These are phyloP conservation scores for Eupithecia insigniata DNA, from an alignment of 2,888 invertebrate species.

Conservation along the genomic window DNA sequence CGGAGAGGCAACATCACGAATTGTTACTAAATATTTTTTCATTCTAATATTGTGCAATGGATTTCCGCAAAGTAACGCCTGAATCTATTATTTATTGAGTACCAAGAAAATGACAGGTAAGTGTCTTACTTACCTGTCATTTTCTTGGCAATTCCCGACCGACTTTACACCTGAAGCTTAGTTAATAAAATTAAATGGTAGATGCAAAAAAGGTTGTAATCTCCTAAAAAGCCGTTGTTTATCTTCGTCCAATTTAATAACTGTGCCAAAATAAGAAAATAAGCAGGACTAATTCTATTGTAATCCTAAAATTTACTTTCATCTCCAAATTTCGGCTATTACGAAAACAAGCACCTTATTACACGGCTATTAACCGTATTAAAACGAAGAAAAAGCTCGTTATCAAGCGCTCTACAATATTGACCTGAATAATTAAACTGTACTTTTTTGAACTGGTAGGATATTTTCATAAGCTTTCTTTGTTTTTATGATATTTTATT, in stretches of 20 bases:
- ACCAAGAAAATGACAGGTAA: neutral
- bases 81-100: neutral
- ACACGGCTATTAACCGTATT: constrained; percentile 61
- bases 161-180: neutral
- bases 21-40: too few relatives aligned
- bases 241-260: neutral
- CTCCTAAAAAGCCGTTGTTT: neutral
- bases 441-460: neutral
- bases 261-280: neutral
- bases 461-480: neutral
- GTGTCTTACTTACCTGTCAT: too few relatives aligned
- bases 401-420: constrained; percentile 4
- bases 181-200: neutral
- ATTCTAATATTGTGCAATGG: too few relatives aligned
- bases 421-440: constrained; percentile 1
- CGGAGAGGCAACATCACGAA: too few relatives aligned
- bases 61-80: too few relatives aligned
- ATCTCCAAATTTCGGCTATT: constrained; percentile 53
- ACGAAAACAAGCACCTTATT: constrained; percentile 66
- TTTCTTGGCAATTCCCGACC: too few relatives aligned
- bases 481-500: neutral
- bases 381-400: constrained; percentile 49
- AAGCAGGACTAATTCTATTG: constrained; percentile 44
- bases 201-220: neutral
- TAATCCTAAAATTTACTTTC: constrained; percentile 50